Evolutionary conservation across 2,797 vertebrate genomes (phyloP), one percentile per base, ranked within the genome.

Genomic region (Leuciscus waleckii): DNA sequence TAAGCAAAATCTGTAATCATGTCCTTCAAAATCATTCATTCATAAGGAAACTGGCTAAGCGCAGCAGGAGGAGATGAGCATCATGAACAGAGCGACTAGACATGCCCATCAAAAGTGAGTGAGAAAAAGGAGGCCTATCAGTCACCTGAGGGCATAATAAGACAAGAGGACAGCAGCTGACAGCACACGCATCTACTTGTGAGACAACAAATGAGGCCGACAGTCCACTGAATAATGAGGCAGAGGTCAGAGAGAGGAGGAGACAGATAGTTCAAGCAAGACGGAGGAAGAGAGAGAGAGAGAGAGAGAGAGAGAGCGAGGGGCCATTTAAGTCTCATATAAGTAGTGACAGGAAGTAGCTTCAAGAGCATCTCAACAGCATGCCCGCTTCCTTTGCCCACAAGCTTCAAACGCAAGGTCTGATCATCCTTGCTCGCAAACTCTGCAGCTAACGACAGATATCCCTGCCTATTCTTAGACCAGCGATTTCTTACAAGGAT

Each of bases 381-480:
- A 87, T 89, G 85, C 86, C 79, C 76, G 88, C 82, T 90, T 81
- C 88, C 87, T 87, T 86, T 73, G 84, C 86, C 89, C 86, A 67
- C 49, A 14, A 86, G 90, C 84, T 89, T 84, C 86, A 89, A 85
- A 81, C 89, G 87, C 83, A 73, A 85, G 85, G 90, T 87, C 87
- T 86, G 86, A 84, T 87, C 84, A 86, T 88, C 77, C 82, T 87
- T 83, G 82, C 90, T 89, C 86, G 51, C 75, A 86, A 82, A 73
- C 78, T 75, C 65, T 81, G 79, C 71, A 5, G 73, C 54, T 84
- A 85, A 81, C 69, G 49, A 69, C 85, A 82, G 79, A 74, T 51
- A 87, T 81, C 79, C 7, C 75, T 17, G 79, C 85, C 89, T 95
- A 94, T 93, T 94, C 92, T 90, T 92, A 93, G 93, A 54, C 54